Evolutionary conservation across 2,797 vertebrate species (phyloP).

Genomic region (Sarcoramphus papa): DNA sequence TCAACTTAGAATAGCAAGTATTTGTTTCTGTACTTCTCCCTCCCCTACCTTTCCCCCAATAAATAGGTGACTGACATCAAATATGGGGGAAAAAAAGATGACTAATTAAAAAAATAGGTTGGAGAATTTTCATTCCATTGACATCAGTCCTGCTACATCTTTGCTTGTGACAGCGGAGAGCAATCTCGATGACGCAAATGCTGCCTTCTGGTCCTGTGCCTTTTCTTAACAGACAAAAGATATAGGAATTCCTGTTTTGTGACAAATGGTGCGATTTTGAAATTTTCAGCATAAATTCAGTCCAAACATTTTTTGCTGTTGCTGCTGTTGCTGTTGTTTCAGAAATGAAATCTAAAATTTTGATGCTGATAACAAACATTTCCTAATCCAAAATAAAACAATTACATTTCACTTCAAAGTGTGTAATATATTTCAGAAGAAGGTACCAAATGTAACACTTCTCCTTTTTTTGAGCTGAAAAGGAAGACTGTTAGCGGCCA

Average conservation of each 20-base stretch:
- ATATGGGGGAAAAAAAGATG: accelerated
- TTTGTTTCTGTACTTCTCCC: neutral
- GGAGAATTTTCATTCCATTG: neutral
- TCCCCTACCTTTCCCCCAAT: neutral
- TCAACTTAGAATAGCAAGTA: neutral
- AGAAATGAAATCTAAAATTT: neutral
- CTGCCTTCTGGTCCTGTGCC: neutral
- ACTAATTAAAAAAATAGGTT: neutral
- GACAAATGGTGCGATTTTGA: neutral
- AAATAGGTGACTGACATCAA: neutral
- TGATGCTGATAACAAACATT: neutral
- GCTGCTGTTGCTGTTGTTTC: neutral
- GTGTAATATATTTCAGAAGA: neutral
- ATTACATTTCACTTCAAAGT: neutral
- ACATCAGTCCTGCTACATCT: neutral
- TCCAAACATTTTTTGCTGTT: neutral
- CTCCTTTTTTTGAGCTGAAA: neutral
- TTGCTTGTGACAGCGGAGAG: neutral
- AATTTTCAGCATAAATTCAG: neutral
- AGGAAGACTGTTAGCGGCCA: neutral
- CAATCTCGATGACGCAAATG: neutral
- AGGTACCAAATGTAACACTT: neutral
- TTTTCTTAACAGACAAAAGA: neutral
- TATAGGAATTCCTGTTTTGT: neutral
- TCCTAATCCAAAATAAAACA: neutral